These are phyloP conservation scores for Parelbella ahira DNA, from an alignment of 2,888 invertebrate genomes.

Conservation along the genomic window DNA sequence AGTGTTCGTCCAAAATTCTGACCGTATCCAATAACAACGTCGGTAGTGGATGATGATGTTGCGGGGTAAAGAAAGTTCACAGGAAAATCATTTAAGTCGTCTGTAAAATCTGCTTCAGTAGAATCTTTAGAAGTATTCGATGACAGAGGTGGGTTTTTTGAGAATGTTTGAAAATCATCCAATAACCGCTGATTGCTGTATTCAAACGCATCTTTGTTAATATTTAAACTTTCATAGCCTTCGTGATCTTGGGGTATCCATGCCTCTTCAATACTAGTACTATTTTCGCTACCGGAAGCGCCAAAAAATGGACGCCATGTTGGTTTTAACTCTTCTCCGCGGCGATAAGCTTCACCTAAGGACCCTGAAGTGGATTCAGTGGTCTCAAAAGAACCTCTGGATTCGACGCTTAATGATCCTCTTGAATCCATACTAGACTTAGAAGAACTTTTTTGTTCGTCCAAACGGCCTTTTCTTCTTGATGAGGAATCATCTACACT, in stretches of 20 bases:
- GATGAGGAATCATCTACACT: conserved; percentile 77
- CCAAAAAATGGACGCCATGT: conserved; percentile 92
- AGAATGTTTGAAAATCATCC: conserved; percentile 76
- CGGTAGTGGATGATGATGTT: conserved; percentile 81
- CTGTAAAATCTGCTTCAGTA: conserved; percentile 85
- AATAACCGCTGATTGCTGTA: conserved; percentile 64
- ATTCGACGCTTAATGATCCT: conserved; percentile 84
- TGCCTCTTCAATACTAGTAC: conserved; percentile 92
- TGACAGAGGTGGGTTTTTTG: conserved; percentile 71
- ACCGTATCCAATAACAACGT: conserved; percentile 86
- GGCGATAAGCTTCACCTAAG: conserved; percentile 84
- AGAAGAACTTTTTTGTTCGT: conserved; percentile 79
- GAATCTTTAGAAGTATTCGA: conserved; percentile 76
- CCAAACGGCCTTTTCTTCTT: conserved; percentile 62
- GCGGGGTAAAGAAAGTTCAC: conserved; percentile 87
- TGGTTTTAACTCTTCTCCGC: conserved; percentile 86
- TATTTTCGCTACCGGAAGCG: conserved; percentile 88
- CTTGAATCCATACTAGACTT: conserved; percentile 84
- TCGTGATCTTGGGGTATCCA: conserved; percentile 89
- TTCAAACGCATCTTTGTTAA: conserved; percentile 71
- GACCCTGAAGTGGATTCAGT: conserved; percentile 89
- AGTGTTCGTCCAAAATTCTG: conserved; percentile 89
- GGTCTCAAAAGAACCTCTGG: conserved; percentile 85
- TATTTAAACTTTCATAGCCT: conserved; percentile 78
- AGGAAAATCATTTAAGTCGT: conserved; percentile 88